A percentile compares a stretch with the other conserved stretches of the same genome.
Conservation (phyloP, 1,140 invertebrate species). For the Drosophila rhopaloa region DNA sequence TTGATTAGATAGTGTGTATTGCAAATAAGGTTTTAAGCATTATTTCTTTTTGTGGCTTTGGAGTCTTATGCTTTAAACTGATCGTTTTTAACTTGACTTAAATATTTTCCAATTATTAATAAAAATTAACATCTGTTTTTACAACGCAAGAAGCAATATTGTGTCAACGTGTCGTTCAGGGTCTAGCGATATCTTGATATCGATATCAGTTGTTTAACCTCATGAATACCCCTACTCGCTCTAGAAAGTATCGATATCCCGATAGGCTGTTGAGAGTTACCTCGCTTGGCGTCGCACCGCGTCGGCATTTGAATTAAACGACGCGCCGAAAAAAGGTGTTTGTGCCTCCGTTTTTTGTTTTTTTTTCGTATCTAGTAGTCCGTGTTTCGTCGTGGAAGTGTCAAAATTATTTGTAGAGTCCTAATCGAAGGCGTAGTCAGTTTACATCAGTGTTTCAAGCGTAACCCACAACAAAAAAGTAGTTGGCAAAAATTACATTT, state of each 20-base stretch:
- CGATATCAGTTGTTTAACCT: background rate
- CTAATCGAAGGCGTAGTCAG: background rate
- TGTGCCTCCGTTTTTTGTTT: background rate
- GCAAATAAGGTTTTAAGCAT: too few species aligned
- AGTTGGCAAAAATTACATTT: background rate
- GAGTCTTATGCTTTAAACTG: too few species aligned
- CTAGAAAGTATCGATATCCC: background rate
- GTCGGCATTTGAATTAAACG: conserved; percentile 6
- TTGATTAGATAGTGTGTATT: too few species aligned
- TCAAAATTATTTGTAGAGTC: background rate
- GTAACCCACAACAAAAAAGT: too few species aligned
- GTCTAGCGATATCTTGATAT: background rate
- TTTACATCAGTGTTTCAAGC: background rate
- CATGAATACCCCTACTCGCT: background rate
- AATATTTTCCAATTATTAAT: too few species aligned
- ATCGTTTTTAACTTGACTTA: too few species aligned
- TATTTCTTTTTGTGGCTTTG: too few species aligned
- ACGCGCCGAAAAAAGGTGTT: background rate
- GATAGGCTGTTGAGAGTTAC: background rate
- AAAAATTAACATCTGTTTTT: too few species aligned
- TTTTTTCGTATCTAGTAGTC: background rate
- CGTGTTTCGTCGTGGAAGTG: background rate
- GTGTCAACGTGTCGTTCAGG: too few species aligned
- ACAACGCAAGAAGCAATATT: too few species aligned
- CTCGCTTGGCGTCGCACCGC: background rate